A percentile compares a stretch with the other conserved stretches of the same genome.
Conservation (phyloP, 2,113 vertebrate species). For the Motacilla tschutschensis region DNA sequence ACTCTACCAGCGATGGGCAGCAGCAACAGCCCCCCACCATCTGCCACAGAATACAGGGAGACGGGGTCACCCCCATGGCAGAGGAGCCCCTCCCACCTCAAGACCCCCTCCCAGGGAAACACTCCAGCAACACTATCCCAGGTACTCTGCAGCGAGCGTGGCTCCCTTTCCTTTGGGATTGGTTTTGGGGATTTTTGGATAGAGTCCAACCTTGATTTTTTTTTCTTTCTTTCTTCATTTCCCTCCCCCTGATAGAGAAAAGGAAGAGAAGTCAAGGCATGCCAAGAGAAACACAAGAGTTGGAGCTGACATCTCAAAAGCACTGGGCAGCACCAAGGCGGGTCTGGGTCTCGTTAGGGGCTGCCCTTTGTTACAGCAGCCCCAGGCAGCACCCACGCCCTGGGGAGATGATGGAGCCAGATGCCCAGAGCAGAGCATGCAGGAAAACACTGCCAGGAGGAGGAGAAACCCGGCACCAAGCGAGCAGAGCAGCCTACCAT, state of each 20-base stretch:
- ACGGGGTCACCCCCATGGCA: neutral
- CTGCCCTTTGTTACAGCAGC: neutral
- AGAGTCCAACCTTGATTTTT: neutral
- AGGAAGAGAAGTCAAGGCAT: slow-evolving; percentile 19
- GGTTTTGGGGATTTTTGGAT: neutral
- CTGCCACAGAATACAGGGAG: slow-evolving; percentile 67
- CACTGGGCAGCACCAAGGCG: neutral
- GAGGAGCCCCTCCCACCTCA: neutral
- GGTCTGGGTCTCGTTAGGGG: neutral
- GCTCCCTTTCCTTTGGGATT: neutral
- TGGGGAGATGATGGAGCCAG: fast-evolving
- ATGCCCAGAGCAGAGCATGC: neutral
- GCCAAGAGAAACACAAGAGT: slow-evolving; percentile 1
- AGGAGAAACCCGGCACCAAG: neutral
- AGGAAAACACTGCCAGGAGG: neutral
- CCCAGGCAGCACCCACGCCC: neutral
- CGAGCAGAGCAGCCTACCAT: slow-evolving; percentile 58
- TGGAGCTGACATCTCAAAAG: neutral
- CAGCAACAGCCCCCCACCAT: slow-evolving; percentile 70
- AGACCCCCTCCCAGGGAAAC: neutral
- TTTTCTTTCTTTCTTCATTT: neutral
- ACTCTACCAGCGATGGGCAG: slow-evolving; percentile 67
- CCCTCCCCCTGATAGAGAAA: neutral
- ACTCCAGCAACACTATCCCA: neutral
- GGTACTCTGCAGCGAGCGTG: fast-evolving